Percentiles rank a stretch among this genome's conserved stretches.
Conservation (phyloP, 53 echinoderm and acorn worm species). For the Luidia sarsii region DNA sequence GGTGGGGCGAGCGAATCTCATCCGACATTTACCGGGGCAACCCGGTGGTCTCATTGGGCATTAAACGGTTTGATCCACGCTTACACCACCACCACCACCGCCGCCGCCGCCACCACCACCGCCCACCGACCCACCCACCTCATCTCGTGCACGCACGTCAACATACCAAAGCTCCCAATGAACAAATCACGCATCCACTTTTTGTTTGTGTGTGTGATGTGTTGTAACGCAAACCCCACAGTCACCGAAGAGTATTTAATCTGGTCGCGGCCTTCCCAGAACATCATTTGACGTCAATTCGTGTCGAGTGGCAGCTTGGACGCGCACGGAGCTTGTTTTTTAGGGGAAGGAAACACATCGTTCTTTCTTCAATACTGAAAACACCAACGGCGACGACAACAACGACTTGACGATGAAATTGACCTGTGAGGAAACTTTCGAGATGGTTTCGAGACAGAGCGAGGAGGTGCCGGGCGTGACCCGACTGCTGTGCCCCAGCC, state of each 20-base stretch:
- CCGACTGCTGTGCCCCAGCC: conserved; percentile 23
- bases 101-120: neutral
- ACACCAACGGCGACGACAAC: no score
- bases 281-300: no score
- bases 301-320: neutral
- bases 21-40: no score
- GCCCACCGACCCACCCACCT: conserved; percentile 13
- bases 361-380: no score
- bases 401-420: conserved; percentile 25
- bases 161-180: conserved; percentile 18
- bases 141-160: conserved; percentile 2
- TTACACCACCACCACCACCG: neutral
- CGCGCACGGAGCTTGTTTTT: neutral
- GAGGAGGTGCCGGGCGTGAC: conserved; percentile 1
- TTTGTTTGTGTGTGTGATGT: no score
- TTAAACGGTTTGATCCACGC: neutral
- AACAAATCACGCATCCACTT: no score
- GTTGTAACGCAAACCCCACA: no score
- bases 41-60: conserved; percentile 23
- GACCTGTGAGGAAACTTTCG: conserved; percentile 48
- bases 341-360: neutral
- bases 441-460: conserved; percentile 30
- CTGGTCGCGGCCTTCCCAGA: no score
- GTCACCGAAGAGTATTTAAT: no score
- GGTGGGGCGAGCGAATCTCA: no score